Conservation (phyloP, 1,140 invertebrate genomes). For the Babylonia areolata region DNA sequence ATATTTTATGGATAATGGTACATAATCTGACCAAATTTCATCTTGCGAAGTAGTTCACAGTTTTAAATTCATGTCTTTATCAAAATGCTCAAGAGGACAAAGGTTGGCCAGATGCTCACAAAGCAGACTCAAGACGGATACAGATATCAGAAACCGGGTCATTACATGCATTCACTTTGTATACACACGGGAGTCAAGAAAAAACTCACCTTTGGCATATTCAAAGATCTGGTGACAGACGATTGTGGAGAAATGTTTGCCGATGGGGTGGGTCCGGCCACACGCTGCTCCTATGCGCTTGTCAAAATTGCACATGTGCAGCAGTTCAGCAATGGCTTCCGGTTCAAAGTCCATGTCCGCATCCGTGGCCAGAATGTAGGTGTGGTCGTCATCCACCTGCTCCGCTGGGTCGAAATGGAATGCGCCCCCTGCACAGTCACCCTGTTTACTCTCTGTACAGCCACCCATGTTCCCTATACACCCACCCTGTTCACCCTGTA, state of each 20-base stretch:
- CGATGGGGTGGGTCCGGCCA: slow-evolving; percentile 64
- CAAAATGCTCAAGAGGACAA: too few species aligned
- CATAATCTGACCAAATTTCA: too few species aligned
- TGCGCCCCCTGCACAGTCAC: background rate
- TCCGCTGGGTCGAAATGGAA: slow-evolving; percentile 10
- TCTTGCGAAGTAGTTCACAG: too few species aligned
- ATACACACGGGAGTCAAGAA: too few species aligned
- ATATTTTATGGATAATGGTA: too few species aligned
- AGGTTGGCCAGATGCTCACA: too few species aligned
- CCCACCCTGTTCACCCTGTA: too few species aligned
- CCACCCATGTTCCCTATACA: too few species aligned
- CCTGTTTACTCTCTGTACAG: background rate
- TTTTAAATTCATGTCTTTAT: too few species aligned
- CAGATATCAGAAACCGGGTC: too few species aligned
- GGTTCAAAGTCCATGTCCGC: slow-evolving; percentile 69
- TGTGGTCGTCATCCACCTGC: slow-evolving; percentile 51
- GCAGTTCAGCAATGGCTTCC: slow-evolving; percentile 54
- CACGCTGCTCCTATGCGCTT: slow-evolving; percentile 61
- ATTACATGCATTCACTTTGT: background rate
- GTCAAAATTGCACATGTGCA: slow-evolving; percentile 58
- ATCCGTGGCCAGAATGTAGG: slow-evolving; percentile 67
- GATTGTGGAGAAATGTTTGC: slow-evolving; percentile 73
- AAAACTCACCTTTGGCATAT: slow-evolving; percentile 77
- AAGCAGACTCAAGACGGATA: too few species aligned
- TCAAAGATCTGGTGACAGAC: slow-evolving; percentile 83